Evolutionary conservation across 2,113 vertebrate genomes (phyloP), one percentile per base, ranked within the genome.

Genomic region (Litocranius walleri): DNA sequence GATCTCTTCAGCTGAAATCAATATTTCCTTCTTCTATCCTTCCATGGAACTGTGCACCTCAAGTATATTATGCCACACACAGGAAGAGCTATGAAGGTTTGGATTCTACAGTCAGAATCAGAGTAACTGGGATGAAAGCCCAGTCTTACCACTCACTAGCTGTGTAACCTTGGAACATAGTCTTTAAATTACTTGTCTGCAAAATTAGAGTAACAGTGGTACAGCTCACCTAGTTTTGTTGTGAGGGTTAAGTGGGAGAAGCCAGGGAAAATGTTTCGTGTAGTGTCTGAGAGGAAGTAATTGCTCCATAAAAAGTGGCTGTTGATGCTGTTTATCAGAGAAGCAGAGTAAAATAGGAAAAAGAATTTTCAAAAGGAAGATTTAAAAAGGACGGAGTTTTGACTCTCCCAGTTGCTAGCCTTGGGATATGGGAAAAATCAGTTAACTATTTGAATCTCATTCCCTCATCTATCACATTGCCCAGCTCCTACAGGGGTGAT

Each of bases 1-100:
- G 82, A 62, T 61, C 89, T 96, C 74, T 94, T 64, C 61, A 40
- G 64, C n/a, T 91, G 54, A 48, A 94, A 95, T 97, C 84, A 88
- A 78, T 78, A 85, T 56, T 78, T 80, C 40, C 29, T n/a, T 77
- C 29, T 48, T 78, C 71, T 10, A 6, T 48, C 21, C 80, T 40
- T 25, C 84, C 23, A 27, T 12, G 25, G 11, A 91, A 30, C 33
- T 62, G 40, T 56, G 33, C 15, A 16, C n/a, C 15, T 43, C 5
- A 3, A 29, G 33, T 12, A 15, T 7, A 19, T 83, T 30, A 5
- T 6, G 30, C 0, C 19, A 36, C 15, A 30, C 17, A 27, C 0
- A 54, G 27, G 9, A 15, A n/a, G 2, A 43, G 30, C 11, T 11
- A 7, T 5, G 15, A 54, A 59, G 15, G 10, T 45, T 78, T 83